These are phyloP conservation scores for Drosophila simulans DNA, from an alignment of 1,140 invertebrate species.

Conservation along the genomic window DNA sequence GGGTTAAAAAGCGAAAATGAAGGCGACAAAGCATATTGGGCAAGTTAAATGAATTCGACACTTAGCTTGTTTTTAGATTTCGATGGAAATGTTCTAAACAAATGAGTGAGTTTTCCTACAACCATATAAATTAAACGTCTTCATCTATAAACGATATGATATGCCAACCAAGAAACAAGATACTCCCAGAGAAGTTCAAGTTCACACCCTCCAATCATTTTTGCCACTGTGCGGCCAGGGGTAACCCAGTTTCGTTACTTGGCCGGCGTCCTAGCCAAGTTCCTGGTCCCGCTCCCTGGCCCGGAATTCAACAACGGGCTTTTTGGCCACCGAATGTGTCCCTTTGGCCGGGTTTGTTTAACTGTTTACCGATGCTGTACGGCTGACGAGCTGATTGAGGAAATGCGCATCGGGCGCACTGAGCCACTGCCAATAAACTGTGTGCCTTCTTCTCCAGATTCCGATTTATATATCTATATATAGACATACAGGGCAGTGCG, in stretches of 20 bases:
- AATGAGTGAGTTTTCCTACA: too few relatives aligned
- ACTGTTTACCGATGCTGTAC: slow-evolving; percentile 65
- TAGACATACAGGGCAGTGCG: slow-evolving; percentile 7
- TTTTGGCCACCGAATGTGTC: slow-evolving; percentile 26
- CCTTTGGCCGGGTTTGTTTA: slow-evolving; percentile 47
- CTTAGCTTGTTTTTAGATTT: too few relatives aligned
- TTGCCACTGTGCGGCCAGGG: background rate
- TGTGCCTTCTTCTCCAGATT: slow-evolving; percentile 26
- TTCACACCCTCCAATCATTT: background rate
- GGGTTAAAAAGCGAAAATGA: background rate
- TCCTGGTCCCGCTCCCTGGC: background rate
- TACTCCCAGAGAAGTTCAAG: background rate
- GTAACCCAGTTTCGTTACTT: slow-evolving; percentile 4
- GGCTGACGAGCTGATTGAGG: slow-evolving; percentile 72
- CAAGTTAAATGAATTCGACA: too few relatives aligned
- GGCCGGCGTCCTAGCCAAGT: background rate
- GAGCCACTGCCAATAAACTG: slow-evolving; percentile 79
- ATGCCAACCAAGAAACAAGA: too few relatives aligned
- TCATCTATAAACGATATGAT: too few relatives aligned
- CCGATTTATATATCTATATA: background rate
- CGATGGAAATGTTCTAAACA: too few relatives aligned
- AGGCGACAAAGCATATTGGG: too few relatives aligned
- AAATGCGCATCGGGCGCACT: slow-evolving; percentile 80
- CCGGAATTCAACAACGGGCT: background rate
- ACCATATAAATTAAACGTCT: too few relatives aligned